These are phyloP conservation scores for Melieria omissa DNA, from an alignment of 2,888 invertebrate species.

Conservation along the genomic window DNA sequence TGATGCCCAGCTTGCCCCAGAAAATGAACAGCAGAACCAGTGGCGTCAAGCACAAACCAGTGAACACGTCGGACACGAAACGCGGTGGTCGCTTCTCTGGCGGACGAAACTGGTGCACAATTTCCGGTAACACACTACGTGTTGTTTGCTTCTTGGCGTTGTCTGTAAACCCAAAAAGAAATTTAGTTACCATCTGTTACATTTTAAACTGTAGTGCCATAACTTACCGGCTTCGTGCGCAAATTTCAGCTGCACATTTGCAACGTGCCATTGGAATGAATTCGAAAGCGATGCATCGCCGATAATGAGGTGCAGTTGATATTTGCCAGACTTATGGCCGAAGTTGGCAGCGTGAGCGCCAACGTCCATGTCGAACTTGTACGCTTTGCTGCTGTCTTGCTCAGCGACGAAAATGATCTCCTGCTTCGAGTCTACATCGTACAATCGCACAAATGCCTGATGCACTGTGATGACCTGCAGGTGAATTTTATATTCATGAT, in stretches of 20 bases:
- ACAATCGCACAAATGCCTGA: slow-evolving; percentile 87
- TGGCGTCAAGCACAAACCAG: slow-evolving; percentile 83
- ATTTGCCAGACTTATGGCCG: slow-evolving; percentile 78
- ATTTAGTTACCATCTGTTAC: neutral
- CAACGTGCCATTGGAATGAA: slow-evolving; percentile 88
- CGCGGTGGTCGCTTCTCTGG: slow-evolving; percentile 93
- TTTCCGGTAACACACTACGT: slow-evolving; percentile 72
- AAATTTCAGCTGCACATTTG: slow-evolving; percentile 81
- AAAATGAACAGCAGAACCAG: slow-evolving; percentile 83
- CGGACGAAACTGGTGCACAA: slow-evolving; percentile 86
- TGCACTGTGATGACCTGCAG: slow-evolving; percentile 75
- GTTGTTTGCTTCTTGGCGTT: slow-evolving; percentile 42
- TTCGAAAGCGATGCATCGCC: slow-evolving; percentile 93
- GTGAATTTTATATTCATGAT: neutral
- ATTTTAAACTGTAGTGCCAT: neutral
- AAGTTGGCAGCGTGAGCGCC: slow-evolving; percentile 84
- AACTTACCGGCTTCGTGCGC: slow-evolving; percentile 66
- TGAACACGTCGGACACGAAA: slow-evolving; percentile 90
- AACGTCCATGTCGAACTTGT: slow-evolving; percentile 93
- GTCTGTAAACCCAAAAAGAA: slow-evolving; percentile 7
- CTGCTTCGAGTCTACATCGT: slow-evolving; percentile 73
- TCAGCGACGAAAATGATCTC: slow-evolving; percentile 96
- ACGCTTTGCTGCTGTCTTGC: slow-evolving; percentile 79
- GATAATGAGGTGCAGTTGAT: slow-evolving; percentile 84
- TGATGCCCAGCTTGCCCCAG: slow-evolving; percentile 90